phyloP scores from a whole-genome alignment of 2,888 invertebrate genomes.

The Aromia moschata region DNA sequence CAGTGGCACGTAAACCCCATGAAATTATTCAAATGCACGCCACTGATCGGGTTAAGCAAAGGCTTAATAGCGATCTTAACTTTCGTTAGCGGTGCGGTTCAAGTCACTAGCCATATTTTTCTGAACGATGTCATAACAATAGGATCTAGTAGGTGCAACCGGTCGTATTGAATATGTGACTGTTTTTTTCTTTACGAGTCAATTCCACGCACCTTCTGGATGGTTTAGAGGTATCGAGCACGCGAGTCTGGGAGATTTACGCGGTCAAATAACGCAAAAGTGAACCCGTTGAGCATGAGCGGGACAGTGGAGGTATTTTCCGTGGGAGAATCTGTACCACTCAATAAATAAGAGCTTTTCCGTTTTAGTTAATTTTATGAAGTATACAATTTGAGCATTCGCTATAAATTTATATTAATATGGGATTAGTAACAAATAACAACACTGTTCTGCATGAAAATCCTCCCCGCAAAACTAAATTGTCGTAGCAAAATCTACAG shows the following conservation, averaged over 20 bases:
- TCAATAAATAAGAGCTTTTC: too few species aligned
- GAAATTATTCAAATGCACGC: too few species aligned
- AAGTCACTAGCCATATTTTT: constrained; percentile 1
- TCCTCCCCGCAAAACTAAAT: too few species aligned
- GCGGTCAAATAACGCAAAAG: constrained; percentile 51
- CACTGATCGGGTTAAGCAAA: constrained; percentile 7
- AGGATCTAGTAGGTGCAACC: constrained; percentile 44
- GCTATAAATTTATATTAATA: too few species aligned
- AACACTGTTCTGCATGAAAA: too few species aligned
- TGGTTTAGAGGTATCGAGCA: constrained; percentile 54
- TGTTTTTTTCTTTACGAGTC: constrained; percentile 54
- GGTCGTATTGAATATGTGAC: constrained; percentile 50
- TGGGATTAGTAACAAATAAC: too few species aligned
- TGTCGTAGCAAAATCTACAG: too few species aligned
- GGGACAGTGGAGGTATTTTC: constrained; percentile 8
- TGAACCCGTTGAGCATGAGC: constrained; percentile 30
- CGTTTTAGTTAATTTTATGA: too few species aligned
- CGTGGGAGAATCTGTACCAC: too few species aligned
- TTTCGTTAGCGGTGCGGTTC: neutral
- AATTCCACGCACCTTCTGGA: constrained; percentile 55
- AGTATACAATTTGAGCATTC: too few species aligned
- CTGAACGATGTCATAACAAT: constrained; percentile 37
- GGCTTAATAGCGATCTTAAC: constrained; percentile 12
- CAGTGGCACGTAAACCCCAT: too few species aligned
- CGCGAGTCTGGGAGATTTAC: constrained; percentile 55